Conservation (phyloP, 2,888 invertebrate species). For the Xestoiulus laeticollis region DNA sequence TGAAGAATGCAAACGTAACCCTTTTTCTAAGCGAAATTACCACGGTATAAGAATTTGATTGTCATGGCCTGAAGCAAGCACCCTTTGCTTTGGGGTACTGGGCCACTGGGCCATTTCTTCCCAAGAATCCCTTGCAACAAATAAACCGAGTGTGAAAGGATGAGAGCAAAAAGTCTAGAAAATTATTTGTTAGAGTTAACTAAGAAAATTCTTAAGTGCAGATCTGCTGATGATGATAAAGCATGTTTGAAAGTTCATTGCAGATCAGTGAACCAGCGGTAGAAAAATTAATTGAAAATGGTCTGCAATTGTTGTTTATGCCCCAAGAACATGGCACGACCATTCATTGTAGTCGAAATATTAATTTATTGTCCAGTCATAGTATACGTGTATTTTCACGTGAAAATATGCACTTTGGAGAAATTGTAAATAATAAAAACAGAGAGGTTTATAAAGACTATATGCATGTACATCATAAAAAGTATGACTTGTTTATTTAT, state of each 20-base stretch:
- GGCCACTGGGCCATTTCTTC: background rate
- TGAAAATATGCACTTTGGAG: background rate
- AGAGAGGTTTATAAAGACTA: background rate
- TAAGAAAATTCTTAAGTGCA: background rate
- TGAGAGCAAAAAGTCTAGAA: background rate
- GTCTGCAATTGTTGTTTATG: conserved; percentile 29
- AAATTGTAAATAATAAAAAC: background rate
- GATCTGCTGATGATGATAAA: background rate
- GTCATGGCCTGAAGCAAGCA: background rate
- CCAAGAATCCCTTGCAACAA: too few relatives aligned
- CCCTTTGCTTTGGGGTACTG: conserved; percentile 10
- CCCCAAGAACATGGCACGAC: conserved; percentile 17
- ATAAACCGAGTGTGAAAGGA: background rate
- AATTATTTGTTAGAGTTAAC: background rate
- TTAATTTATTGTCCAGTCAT: conserved; percentile 17
- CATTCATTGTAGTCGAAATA: conserved; percentile 4
- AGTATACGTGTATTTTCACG: background rate
- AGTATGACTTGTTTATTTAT: background rate
- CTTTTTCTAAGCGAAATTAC: background rate
- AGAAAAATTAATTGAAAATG: conserved; percentile 23
- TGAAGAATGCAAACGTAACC: background rate
- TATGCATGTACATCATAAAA: conserved; percentile 29
- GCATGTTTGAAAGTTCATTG: conserved; percentile 8
- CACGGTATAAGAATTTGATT: background rate
- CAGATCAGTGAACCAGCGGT: conserved; percentile 15